Evolutionary conservation across 1,140 invertebrate genomes (phyloP).

Genomic region (Monomorium pharaonis): DNA sequence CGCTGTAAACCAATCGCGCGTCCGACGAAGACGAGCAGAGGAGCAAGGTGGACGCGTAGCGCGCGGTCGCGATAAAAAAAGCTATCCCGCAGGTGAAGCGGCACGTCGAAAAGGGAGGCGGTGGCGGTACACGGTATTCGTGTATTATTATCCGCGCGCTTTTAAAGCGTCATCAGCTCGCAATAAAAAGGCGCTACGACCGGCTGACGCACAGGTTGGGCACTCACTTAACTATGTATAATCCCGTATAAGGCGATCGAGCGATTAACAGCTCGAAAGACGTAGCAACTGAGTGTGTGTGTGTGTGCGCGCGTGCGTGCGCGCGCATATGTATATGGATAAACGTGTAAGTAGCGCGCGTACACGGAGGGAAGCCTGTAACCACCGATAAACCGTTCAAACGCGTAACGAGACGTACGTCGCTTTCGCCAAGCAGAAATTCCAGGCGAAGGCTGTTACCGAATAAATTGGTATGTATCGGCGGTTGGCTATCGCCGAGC

Average conservation of each 20-base stretch:
- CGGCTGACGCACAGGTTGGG: slow-evolving; percentile 54
- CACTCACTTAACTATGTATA: slow-evolving; percentile 63
- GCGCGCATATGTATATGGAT: slow-evolving; percentile 36
- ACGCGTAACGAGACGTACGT: slow-evolving; percentile 74
- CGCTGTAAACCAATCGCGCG: neutral
- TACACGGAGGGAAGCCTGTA: slow-evolving; percentile 66
- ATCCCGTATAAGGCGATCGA: slow-evolving; percentile 75
- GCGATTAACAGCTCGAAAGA: slow-evolving; percentile 79
- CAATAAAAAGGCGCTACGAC: slow-evolving; percentile 70
- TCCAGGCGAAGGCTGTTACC: slow-evolving; percentile 56
- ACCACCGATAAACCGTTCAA: slow-evolving; percentile 79
- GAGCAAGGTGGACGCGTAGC: neutral
- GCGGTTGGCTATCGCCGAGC: slow-evolving; percentile 44
- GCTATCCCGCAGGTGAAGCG: slow-evolving; percentile 20
- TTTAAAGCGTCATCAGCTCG: slow-evolving; percentile 76
- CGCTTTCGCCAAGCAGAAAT: slow-evolving; percentile 61
- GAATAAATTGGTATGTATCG: slow-evolving; percentile 73
- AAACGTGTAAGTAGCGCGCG: slow-evolving; percentile 4
- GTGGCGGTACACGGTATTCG: slow-evolving; percentile 60
- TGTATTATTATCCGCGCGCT: slow-evolving; percentile 77
- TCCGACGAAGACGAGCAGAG: neutral
- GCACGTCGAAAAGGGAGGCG: slow-evolving; percentile 51
- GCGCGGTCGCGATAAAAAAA: slow-evolving; percentile 12
- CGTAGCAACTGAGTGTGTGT: slow-evolving; percentile 49
- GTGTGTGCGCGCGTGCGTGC: slow-evolving; percentile 19